Base-by-base conservation (phyloP, 2,113 vertebrate genomes). In the Penelope pileata region DNA sequence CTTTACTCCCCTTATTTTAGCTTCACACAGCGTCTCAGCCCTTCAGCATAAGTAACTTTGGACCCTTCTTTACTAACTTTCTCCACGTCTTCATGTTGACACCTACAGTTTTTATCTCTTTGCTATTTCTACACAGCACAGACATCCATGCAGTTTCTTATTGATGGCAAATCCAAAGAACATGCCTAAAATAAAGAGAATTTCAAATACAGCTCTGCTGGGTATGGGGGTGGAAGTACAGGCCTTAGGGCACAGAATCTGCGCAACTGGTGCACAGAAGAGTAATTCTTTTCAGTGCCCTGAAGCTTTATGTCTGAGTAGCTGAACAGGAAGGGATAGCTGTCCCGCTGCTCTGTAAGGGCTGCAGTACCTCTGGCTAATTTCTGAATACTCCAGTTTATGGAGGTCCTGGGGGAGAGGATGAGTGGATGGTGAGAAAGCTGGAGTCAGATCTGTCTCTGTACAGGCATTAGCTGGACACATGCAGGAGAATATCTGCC, bases 401-500 rank as follows among this genome's bases (percentile, higher is more conserved):
- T 24, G 10, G 27, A 60, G 1, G 6, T 83, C 7, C 24, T 48
- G 16, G 21, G 9, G 23, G 5, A 47, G 22, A 51, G 6, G 1
- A 2, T 1, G 12, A 74, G 53, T 1, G 15, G 10, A 16, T 3
- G 7, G 24, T 88, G 18, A 50, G 18, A 60, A 81, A 89, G 12
- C 9, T 76, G 34, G 10, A 59, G 12, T 43, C 42, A 70, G 19
- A 9, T 47, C 84, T 82, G 15, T 59, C 12, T 75, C 19, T 6
- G 0, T 16, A 7, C 1, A 22, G 58, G 27, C 8, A 4, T 43
- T 26, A 64, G 32, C 23, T 60, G 43, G 10, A 43, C 1, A 0
- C 38, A 76, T 56, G 10, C 9, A 85, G 26, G 26, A 83, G 36
- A 64, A 60, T 10, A 36, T 68, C 17, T 0, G 1, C 24, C 66